Evolutionary conservation across 2,888 invertebrate species (phyloP).

Genomic region (Xestia xanthographa): DNA sequence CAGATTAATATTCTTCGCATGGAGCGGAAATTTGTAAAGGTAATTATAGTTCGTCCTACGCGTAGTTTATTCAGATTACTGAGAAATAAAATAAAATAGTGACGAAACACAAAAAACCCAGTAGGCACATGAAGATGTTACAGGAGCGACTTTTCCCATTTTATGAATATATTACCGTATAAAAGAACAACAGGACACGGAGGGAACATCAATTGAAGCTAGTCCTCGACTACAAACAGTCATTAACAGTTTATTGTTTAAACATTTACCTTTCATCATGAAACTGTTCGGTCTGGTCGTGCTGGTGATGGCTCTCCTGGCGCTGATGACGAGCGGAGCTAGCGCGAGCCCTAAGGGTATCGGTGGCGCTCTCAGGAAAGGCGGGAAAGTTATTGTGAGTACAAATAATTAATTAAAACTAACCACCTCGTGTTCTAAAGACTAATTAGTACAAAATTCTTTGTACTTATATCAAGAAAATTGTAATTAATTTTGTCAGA

Average conservation of each 20-base stretch:
- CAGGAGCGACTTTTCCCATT: not conserved
- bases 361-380: slow-evolving; percentile 44
- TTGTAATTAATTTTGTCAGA: not conserved
- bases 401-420: not conserved
- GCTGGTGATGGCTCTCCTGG: slow-evolving; percentile 14
- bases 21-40: not conserved
- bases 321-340: slow-evolving; percentile 61
- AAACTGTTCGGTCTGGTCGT: slow-evolving; percentile 69
- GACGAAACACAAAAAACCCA: slow-evolving; percentile 21
- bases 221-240: slow-evolving; percentile 4
- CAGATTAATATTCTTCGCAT: slow-evolving; percentile 1
- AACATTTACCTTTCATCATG: slow-evolving; percentile 60
- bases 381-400: slow-evolving; percentile 56
- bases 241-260: not conserved
- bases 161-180: slow-evolving; percentile 2
- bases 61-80: not conserved
- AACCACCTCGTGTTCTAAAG: not conserved
- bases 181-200: slow-evolving; percentile 1
- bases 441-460: not conserved
- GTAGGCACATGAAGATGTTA: not conserved
- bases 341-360: slow-evolving; percentile 59
- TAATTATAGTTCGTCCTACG: not conserved
- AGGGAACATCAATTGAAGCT: slow-evolving; percentile 1
- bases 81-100: slow-evolving; percentile 3
- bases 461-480: not conserved